These are phyloP conservation scores for Amphiura filiformis DNA, from an alignment of 35 echinoderm and acorn worm genomes.

Conservation along the genomic window DNA sequence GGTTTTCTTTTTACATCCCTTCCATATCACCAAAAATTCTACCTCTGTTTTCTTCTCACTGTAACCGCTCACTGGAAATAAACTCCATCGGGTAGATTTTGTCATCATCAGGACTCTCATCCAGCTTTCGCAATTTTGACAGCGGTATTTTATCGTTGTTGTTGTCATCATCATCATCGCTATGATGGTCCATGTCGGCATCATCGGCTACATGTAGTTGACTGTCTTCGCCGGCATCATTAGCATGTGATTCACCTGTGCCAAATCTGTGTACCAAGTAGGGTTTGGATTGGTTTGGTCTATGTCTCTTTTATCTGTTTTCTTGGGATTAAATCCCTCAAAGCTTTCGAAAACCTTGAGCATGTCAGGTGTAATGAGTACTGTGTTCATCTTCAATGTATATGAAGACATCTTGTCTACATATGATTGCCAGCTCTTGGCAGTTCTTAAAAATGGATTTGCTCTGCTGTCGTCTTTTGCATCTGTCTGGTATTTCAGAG, in stretches of 20 bases:
- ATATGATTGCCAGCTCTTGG: not conserved
- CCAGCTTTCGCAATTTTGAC: not conserved
- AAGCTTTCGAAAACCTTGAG: not conserved
- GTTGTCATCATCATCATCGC: not conserved
- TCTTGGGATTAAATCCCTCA: not conserved
- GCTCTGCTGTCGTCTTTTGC: not conserved
- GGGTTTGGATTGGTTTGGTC: too few species aligned
- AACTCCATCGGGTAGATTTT: conserved; percentile 15
- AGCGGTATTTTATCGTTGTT: not conserved
- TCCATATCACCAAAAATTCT: too few species aligned
- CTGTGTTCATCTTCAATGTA: not conserved
- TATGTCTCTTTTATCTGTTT: not conserved
- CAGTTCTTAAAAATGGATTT: not conserved
- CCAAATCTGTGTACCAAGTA: too few species aligned
- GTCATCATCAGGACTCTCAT: too few species aligned
- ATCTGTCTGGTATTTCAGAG: not conserved
- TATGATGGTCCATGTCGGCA: not conserved
- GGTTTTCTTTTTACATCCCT: too few species aligned
- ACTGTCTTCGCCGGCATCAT: not conserved
- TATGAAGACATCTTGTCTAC: not conserved
- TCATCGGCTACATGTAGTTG: not conserved
- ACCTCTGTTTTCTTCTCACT: too few species aligned
- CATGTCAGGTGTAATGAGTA: not conserved
- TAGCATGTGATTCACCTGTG: too few species aligned
- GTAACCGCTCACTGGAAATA: too few species aligned